Conservation (phyloP, 2,888 invertebrate genomes). For the Lamellibrachia columna region DNA sequence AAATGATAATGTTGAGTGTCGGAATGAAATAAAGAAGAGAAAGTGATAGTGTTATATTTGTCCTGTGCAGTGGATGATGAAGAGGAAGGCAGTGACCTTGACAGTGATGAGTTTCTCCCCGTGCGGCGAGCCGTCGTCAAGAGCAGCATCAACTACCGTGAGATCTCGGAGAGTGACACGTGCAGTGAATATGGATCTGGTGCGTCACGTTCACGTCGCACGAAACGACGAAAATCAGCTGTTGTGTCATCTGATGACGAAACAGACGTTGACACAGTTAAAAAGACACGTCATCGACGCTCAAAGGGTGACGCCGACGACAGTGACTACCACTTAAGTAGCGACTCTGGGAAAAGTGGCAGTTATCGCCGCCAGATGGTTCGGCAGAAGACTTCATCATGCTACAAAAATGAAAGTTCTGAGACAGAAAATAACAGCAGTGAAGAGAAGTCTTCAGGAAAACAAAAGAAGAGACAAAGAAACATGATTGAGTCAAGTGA, state of each 20-base stretch:
- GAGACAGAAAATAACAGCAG: not conserved
- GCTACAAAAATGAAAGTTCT: not conserved
- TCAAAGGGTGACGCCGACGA: conserved; percentile 25
- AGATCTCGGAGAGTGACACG: conserved; percentile 24
- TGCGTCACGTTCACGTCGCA: not conserved
- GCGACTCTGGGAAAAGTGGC: conserved; percentile 8
- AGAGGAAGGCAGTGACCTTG: conserved; percentile 21
- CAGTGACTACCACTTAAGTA: conserved; percentile 29
- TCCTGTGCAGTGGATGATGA: conserved; percentile 28
- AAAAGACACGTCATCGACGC: not conserved
- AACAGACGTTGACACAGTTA: not conserved
- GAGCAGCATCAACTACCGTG: conserved; percentile 29
- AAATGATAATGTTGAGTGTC: not conserved
- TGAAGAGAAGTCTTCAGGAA: not conserved
- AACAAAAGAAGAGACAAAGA: not conserved
- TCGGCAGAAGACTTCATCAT: not conserved
- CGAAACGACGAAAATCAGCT: not conserved
- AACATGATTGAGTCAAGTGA: not conserved
- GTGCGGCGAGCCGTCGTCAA: conserved; percentile 24
- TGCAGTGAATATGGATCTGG: not conserved
- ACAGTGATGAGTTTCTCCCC: conserved; percentile 23
- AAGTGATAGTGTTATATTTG: not conserved
- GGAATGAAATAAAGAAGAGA: not conserved
- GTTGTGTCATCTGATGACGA: not conserved
- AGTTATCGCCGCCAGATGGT: conserved; percentile 8